Evolutionary conservation across 2,113 vertebrate genomes (phyloP), one percentile per base, ranked within the genome.

Genomic region (Dinomys branickii): DNA sequence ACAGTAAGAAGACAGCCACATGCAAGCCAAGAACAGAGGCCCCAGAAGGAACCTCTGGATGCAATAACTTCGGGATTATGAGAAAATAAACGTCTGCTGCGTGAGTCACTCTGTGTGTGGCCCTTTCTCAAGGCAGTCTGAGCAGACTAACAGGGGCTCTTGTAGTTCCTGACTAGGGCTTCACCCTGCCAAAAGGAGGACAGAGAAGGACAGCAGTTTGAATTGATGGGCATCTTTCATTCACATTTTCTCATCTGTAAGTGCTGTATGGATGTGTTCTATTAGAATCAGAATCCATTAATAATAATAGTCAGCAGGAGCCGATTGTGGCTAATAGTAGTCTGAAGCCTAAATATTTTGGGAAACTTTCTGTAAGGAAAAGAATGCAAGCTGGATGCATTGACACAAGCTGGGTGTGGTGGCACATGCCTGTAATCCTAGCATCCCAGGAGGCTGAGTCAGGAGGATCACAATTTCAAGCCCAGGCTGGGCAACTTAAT

Each of bases 311-410:
- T 28, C 44, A 82, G 52, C 59, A 71, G 88, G 65, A 84, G 56
- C 73, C 2, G 4, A 54, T 1, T 44, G 22, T 47, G 65, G 56
- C 33, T 78, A 73, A 80, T 33, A 41, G n/a, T n/a, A 6, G 30
- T 87, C 80, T 78, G 35, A 78, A 92, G 75, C 61, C 35, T 50
- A 84, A 59, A 86, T 52, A 67, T 67, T 93, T 93, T 54, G 33
- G 63, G 22, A 13, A 4, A 56, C n/a, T 87, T 33, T 56, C 58
- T 35, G 83, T 90, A 92, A 91, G 61, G 19, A 86, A 93, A 89
- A 80, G 61, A 84, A 69, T 22, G 38, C 41, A 84, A 61, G 3
- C 38, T 41, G 38, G 38, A 26, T 26, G 26, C 75, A 78, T 75
- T 75, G 41, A 24, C 73, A 22, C 41, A 84, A 44, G 28, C 82